A percentile compares a stretch with the other conserved stretches of the same genome.
Conservation (phyloP, 2,113 vertebrate species). For the Platysteira castanea region DNA sequence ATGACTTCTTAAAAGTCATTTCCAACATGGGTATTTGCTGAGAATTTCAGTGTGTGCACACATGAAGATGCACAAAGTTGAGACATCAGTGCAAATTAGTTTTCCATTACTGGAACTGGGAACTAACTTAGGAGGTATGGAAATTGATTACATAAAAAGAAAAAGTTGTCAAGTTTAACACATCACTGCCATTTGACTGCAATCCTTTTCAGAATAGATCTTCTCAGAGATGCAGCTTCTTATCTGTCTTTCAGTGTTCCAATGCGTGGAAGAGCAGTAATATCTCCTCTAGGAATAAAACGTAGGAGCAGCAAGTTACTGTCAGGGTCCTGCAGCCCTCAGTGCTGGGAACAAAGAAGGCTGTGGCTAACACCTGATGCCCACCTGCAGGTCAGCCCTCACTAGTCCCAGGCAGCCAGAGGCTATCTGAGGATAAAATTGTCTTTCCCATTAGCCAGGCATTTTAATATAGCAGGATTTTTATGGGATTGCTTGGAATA, state of each 20-base stretch:
- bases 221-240: neutral
- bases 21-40: neutral
- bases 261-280: accelerated
- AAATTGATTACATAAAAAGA: neutral
- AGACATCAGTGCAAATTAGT: neutral
- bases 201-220: neutral
- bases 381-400: neutral
- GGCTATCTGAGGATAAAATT: neutral
- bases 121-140: neutral
- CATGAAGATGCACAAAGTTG: neutral
- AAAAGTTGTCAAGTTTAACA: neutral
- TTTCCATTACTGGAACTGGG: neutral
- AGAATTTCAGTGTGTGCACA: neutral
- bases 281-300: neutral
- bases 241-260: neutral
- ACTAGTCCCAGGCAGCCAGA: neutral
- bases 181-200: neutral
- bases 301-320: neutral
- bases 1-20: neutral
- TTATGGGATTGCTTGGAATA: neutral
- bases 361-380: neutral
- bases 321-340: neutral
- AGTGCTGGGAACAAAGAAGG: neutral
- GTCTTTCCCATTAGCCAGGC: neutral
- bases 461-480: neutral